A percentile compares a stretch with the other conserved stretches of the same genome.
phyloP scores from a whole-genome alignment of 2,888 invertebrate species.

The Rhamphomyia laevipes region DNA sequence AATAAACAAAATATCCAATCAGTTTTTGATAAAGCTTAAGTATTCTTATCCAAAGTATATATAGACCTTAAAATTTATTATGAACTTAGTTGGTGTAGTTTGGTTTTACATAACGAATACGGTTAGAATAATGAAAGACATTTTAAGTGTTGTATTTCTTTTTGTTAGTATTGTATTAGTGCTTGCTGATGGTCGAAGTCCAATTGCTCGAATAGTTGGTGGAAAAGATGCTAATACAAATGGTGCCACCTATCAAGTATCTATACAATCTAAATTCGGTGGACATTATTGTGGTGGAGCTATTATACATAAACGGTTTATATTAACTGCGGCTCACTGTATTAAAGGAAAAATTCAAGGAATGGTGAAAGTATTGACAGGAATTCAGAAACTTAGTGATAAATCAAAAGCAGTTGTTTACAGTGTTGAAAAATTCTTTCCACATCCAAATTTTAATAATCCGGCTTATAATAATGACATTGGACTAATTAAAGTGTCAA shows the following conservation, averaged over 20 bases:
- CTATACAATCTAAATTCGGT: slow-evolving; percentile 22
- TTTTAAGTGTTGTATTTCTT: too few species aligned
- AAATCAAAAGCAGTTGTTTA: slow-evolving; percentile 21
- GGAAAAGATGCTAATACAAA: slow-evolving; percentile 13
- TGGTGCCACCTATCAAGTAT: slow-evolving; percentile 32
- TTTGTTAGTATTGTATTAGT: too few species aligned
- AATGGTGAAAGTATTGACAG: slow-evolving; percentile 26
- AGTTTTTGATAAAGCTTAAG: too few species aligned
- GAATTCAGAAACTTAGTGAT: slow-evolving; percentile 22
- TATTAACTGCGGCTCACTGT: slow-evolving; percentile 34
- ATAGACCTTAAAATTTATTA: too few species aligned
- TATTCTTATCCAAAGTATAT: too few species aligned
- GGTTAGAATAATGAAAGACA: too few species aligned
- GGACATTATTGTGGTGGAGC: slow-evolving; percentile 34
- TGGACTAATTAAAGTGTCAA: slow-evolving; percentile 48
- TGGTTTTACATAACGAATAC: too few species aligned
- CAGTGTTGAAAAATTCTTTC: slow-evolving; percentile 23
- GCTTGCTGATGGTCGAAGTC: too few species aligned
- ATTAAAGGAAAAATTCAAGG: slow-evolving; percentile 24
- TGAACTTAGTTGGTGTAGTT: too few species aligned
- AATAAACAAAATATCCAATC: too few species aligned
- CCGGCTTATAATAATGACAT: slow-evolving; percentile 47
- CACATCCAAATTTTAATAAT: slow-evolving; percentile 26
- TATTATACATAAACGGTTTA: slow-evolving; percentile 28
- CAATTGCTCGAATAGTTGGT: slow-evolving; percentile 17